phyloP scores from a whole-genome alignment of 2,113 vertebrate genomes.

The Cryptomyrus ogoouensis region DNA sequence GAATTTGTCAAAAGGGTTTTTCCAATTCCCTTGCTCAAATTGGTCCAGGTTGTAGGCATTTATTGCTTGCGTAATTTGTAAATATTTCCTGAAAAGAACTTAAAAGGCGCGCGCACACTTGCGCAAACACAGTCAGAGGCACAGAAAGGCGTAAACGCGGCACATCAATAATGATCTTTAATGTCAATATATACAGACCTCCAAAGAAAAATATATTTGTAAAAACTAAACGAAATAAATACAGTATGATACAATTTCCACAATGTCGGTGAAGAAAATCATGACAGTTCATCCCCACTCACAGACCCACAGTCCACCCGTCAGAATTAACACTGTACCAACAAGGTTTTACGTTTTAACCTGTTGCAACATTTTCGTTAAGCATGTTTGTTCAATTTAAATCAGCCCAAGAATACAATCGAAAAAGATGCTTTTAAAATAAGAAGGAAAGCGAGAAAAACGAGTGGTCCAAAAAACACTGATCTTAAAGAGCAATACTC shows the following conservation, averaged over 20 bases:
- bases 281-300: not conserved
- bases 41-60: not conserved
- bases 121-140: not conserved
- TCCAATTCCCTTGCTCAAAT: not conserved
- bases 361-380: constrained; percentile 26
- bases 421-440: not conserved
- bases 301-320: constrained; percentile 6
- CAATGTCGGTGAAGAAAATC: constrained; percentile 68
- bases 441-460: constrained; percentile 3
- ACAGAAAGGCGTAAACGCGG: constrained; percentile 22
- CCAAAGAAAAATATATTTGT: constrained; percentile 85
- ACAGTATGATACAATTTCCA: constrained; percentile 90
- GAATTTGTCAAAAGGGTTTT: not conserved
- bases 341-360: constrained; percentile 35
- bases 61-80: not conserved
- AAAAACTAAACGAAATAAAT: constrained; percentile 92
- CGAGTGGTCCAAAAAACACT: not conserved
- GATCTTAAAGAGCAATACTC: not conserved
- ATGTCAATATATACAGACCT: constrained; percentile 86
- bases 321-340: constrained; percentile 19
- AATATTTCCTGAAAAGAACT: not conserved
- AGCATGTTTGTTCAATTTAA: not conserved
- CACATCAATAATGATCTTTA: constrained; percentile 81
- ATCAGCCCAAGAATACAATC: constrained; percentile 12
- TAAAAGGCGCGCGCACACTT: not conserved